Evolutionary conservation across 2,797 vertebrate species (phyloP).

Genomic region (Channallabes apus): DNA sequence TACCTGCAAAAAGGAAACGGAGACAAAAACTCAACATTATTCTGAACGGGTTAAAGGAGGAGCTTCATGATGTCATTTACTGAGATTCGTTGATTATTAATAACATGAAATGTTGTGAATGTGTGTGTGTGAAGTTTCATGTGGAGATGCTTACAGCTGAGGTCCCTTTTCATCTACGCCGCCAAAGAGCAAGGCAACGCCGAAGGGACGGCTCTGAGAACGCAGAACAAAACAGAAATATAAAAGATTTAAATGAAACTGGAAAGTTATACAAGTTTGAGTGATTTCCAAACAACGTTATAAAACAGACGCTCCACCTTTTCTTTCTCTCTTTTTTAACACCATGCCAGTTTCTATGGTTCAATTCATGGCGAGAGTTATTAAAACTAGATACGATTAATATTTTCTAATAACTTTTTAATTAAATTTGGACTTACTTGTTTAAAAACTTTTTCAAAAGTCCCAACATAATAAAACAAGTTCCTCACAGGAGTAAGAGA

Average conservation of each 20-base stretch:
- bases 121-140: not conserved
- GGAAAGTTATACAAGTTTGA: not conserved
- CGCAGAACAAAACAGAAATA: not conserved
- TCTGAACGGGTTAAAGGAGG: not conserved
- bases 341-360: too few relatives aligned
- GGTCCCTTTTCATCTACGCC: constrained; percentile 98
- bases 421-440: too few relatives aligned
- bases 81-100: not conserved
- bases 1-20: constrained; percentile 73
- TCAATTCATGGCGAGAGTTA: too few relatives aligned
- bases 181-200: constrained; percentile 94
- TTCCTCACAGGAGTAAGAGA: too few relatives aligned
- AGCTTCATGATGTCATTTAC: not conserved
- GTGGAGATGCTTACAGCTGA: constrained; percentile 83
- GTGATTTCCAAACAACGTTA: not conserved
- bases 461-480: too few relatives aligned
- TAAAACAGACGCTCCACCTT: too few relatives aligned
- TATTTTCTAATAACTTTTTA: too few relatives aligned
- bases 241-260: not conserved
- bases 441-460: too few relatives aligned
- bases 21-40: not conserved
- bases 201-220: constrained; percentile 93
- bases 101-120: not conserved
- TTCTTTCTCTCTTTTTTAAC: too few relatives aligned
- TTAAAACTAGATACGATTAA: too few relatives aligned